A percentile compares a stretch with the other conserved stretches of the same genome.
phyloP scores from a whole-genome alignment of 2,113 vertebrate genomes.

The Embiotoca jacksoni region DNA sequence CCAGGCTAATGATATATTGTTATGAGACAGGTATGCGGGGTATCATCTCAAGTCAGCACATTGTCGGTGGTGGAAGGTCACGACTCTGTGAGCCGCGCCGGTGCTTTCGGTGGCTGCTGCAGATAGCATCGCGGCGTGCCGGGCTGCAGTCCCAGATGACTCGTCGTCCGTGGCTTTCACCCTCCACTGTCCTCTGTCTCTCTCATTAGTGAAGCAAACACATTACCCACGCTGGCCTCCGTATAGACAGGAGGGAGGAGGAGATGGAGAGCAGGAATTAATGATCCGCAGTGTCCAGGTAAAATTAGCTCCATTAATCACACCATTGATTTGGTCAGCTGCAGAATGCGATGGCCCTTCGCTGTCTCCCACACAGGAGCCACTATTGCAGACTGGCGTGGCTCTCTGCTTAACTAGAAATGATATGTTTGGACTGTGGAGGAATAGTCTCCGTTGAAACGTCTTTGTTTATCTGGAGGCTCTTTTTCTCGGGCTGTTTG shows the following conservation, averaged over 20 bases:
- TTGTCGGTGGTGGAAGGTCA: slow-evolving; percentile 50
- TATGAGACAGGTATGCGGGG: slow-evolving; percentile 32
- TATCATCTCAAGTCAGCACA: slow-evolving; percentile 32
- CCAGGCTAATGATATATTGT: slow-evolving; percentile 34
- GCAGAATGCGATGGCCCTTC: slow-evolving; percentile 48
- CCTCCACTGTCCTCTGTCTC: slow-evolving; percentile 64
- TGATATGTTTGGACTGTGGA: slow-evolving; percentile 57
- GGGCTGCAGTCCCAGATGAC: slow-evolving; percentile 44
- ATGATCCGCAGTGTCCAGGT: slow-evolving; percentile 78
- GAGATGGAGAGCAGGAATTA: slow-evolving; percentile 69
- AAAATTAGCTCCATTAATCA: slow-evolving; percentile 85
- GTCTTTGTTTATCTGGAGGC: slow-evolving; percentile 46
- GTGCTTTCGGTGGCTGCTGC: slow-evolving; percentile 29
- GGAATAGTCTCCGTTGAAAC: slow-evolving; percentile 26
- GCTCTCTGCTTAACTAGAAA: slow-evolving; percentile 46
- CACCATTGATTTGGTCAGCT: slow-evolving; percentile 75
- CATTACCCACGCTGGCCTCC: slow-evolving; percentile 50
- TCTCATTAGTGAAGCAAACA: slow-evolving; percentile 72
- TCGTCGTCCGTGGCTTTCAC: slow-evolving; percentile 29
- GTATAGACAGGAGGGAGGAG: slow-evolving; percentile 48
- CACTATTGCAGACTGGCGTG: slow-evolving; percentile 20
- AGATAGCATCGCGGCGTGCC: slow-evolving; percentile 45
- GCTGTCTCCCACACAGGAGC: slow-evolving; percentile 24
- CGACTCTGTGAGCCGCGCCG: background rate
- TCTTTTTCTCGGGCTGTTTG: slow-evolving; percentile 37